Conservation (phyloP, 2,113 vertebrate species). For the Rhynchomys soricoides region DNA sequence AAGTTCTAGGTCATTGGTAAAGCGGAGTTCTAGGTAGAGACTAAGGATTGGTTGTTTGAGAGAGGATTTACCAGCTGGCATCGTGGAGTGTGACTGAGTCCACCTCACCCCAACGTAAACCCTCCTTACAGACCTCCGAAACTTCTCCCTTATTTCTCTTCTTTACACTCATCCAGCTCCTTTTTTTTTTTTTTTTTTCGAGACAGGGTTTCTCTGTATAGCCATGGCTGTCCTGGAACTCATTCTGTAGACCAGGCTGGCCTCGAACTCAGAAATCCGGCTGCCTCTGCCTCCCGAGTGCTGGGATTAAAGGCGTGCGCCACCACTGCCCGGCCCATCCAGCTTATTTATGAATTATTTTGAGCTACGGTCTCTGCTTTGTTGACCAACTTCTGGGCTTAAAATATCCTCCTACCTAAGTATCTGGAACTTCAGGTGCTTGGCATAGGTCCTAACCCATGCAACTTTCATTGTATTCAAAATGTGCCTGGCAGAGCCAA, state of each 20-base stretch:
- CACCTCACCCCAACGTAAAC: neutral
- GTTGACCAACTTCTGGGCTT: neutral
- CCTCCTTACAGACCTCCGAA: neutral
- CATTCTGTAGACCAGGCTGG: too few relatives aligned
- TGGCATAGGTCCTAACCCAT: neutral
- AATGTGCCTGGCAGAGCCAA: too few relatives aligned
- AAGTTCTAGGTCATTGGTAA: constrained; percentile 44
- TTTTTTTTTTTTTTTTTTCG: too few relatives aligned
- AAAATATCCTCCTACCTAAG: neutral
- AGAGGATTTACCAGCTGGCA: neutral
- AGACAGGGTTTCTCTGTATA: too few relatives aligned
- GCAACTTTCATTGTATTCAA: neutral
- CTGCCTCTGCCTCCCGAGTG: too few relatives aligned
- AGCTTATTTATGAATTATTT: neutral
- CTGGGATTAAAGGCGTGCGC: too few relatives aligned
- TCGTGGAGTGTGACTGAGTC: neutral
- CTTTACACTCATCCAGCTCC: neutral
- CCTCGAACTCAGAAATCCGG: too few relatives aligned
- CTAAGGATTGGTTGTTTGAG: neutral
- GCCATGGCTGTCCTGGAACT: too few relatives aligned
- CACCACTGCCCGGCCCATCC: too few relatives aligned
- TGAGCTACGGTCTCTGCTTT: neutral
- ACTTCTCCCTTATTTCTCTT: neutral
- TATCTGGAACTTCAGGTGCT: neutral
- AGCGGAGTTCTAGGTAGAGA: neutral